A percentile compares a stretch with the other conserved stretches of the same genome.
Evolutionary conservation across 2,113 vertebrate species (phyloP).

Genomic region (Podocnemis expansa): DNA sequence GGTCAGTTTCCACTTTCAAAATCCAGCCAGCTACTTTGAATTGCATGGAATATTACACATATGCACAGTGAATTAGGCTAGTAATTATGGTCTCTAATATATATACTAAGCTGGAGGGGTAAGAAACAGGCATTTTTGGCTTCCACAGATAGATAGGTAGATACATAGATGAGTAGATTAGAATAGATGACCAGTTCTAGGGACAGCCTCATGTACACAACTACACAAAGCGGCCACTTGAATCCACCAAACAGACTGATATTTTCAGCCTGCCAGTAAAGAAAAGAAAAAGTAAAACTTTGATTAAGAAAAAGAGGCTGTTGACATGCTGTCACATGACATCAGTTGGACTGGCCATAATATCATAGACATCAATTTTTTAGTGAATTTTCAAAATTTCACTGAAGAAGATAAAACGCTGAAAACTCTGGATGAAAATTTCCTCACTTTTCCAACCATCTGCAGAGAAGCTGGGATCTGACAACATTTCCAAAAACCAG

Average conservation of each 20-base stretch:
- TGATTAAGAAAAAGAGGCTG: not conserved
- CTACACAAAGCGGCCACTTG: too few relatives aligned
- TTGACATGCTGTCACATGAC: not conserved
- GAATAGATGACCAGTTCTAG: too few relatives aligned
- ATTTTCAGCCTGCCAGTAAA: not conserved
- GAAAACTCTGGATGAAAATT: not conserved
- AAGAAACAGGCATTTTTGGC: not conserved
- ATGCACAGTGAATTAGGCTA: not conserved
- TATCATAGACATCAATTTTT: not conserved
- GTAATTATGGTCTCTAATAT: not conserved
- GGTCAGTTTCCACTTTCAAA: not conserved
- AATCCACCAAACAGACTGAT: too few relatives aligned
- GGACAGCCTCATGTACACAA: too few relatives aligned
- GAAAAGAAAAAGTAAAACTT: not conserved
- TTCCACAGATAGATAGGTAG: too few relatives aligned
- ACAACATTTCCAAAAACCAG: not conserved
- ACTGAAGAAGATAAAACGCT: not conserved
- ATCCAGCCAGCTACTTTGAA: not conserved
- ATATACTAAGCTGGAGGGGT: not conserved
- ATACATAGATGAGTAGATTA: too few relatives aligned
- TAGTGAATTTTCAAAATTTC: not conserved
- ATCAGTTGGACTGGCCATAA: not conserved
- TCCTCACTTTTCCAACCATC: not conserved
- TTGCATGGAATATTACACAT: not conserved
- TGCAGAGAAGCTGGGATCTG: not conserved